Evolutionary conservation across 2,797 vertebrate genomes (phyloP), one percentile per base, ranked within the genome.

Genomic region (Neopelma chrysocephalum): DNA sequence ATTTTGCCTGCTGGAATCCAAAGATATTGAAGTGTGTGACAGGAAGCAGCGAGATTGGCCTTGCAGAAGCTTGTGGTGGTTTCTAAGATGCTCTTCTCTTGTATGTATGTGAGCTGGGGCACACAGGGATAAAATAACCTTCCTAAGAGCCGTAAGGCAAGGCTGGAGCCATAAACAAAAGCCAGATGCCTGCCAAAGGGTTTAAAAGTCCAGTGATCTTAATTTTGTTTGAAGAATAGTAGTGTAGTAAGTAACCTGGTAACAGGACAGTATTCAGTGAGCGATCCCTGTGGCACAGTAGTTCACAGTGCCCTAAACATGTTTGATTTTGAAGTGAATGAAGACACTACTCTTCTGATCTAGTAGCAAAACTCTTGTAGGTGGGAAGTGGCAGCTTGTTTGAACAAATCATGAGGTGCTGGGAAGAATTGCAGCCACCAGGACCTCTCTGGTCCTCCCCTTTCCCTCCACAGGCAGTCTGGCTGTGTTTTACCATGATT

Each of bases 291-390:
- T 50, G n/a, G 47, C 25, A 36, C 43, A 51, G 34, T 31, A 64
- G 31, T 64, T 7, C 22, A 2, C 4, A 2, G 34, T 87, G n/a
- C 87, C 62, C 22, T 57, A 42, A 50, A 29, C 0, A 0, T 38
- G 16, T 60, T 78, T 22, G 19, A 18, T 89, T 78, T n/a, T 38
- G 66, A 51, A 25, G 21, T 36, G 32, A 12, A 11, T 79, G 60
- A 51, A 56, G 54, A 54, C 17, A 15, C 4, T 38, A 0, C 21
- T 11, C 1, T 70, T 58, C 19, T 27, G n/a, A n/a, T 69, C 16
- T 22, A 34, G 51, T 71, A 82, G 38, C 64, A 82, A 42, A 82
- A 42, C n/a, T 40, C 3, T 27, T 40, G 29, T 50, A 29, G 8
- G 11, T 42, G 51, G 53, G n/a, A 86, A 60, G 50, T 32, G 32